Percentiles rank a stretch among this genome's conserved stretches.
phyloP scores from a whole-genome alignment of 2,888 invertebrate genomes.

The Drosophila austrosaltans region DNA sequence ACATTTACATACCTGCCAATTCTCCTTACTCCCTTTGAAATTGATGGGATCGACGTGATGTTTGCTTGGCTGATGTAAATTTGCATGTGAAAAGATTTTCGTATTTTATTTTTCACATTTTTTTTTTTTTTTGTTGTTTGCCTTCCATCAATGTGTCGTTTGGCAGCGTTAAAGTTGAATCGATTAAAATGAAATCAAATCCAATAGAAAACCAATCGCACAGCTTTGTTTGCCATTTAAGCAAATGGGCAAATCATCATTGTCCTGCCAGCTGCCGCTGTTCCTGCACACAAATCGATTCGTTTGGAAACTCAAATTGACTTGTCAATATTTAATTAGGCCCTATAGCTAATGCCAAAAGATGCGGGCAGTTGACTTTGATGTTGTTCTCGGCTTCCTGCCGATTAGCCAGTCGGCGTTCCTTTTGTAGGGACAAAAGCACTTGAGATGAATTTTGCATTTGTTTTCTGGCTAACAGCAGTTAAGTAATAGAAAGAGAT shows the following conservation, averaged over 20 bases:
- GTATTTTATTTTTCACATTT: conserved; percentile 6
- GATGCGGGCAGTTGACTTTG: conserved; percentile 41
- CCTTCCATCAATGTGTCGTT: conserved; percentile 52
- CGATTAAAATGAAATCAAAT: conserved; percentile 77
- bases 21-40: conserved; percentile 36
- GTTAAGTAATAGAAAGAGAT: conserved; percentile 8
- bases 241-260: conserved; percentile 46
- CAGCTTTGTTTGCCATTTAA: conserved; percentile 68
- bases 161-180: conserved; percentile 48
- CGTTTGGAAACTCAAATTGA: conserved; percentile 69
- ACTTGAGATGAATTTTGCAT: conserved; percentile 23
- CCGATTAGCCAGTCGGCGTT: conserved; percentile 66
- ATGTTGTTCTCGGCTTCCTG: conserved; percentile 61
- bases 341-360: conserved; percentile 32
- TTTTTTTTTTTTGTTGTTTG: conserved; percentile 33
- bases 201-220: conserved; percentile 62
- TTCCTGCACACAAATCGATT: conserved; percentile 78
- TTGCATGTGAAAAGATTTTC: conserved; percentile 72
- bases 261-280: conserved; percentile 28
- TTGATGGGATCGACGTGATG: conserved; percentile 69
- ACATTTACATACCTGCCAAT: neutral
- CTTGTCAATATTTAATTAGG: conserved; percentile 79
- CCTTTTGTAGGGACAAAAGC: conserved; percentile 48
- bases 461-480: neutral
- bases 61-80: conserved; percentile 62